Base-by-base conservation (phyloP, 2,888 invertebrate species). In the Vanessa cardui region DNA sequence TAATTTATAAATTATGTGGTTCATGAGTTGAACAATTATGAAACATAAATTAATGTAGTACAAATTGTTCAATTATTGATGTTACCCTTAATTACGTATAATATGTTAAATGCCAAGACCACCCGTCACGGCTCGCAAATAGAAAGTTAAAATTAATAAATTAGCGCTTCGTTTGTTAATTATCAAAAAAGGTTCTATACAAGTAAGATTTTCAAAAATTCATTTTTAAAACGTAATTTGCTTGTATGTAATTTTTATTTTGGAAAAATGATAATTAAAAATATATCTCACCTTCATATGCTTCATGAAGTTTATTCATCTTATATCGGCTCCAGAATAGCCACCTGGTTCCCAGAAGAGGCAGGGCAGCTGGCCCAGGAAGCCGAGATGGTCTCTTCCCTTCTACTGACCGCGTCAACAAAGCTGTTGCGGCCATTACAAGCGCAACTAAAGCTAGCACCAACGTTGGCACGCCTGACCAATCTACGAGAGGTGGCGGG, bases 331-430 rank as follows among this genome's bases (percentile, higher is more conserved):
- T 94, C 76, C 95, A 94, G 83, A 95, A 97, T 62, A 96, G 94
- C 97, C 97, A 97, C 64, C 95, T 93, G 6, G 97, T 97, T 6
- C 97, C 97, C 39, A 97, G 79, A 47, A 96, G 86, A 0, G 97
- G 97, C 52, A 97, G 78, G 0, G 94, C 83, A 9, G 93, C 87
- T 0, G 97, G 97, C 1, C 97, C 97, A 0, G 97, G 97, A 52
- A 97, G 94, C 58, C 83, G 77, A 1, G 78, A 70, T 2, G 78
- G 74, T 4, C 69, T 70, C 73, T 84, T 86, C 50, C 76, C 77
- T 39, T 90, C 88, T 0, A 82, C 72, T 0, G 83, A 72, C 2
- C 87, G 80, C 0, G 84, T 79, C 7, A 84, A 73, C 20, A 90
- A 70, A 1, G 86, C 87, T 1, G 87, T 87, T 3, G 80, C 85